Conservation (phyloP, 2,888 invertebrate genomes). For the Chrysodeixis includens region DNA sequence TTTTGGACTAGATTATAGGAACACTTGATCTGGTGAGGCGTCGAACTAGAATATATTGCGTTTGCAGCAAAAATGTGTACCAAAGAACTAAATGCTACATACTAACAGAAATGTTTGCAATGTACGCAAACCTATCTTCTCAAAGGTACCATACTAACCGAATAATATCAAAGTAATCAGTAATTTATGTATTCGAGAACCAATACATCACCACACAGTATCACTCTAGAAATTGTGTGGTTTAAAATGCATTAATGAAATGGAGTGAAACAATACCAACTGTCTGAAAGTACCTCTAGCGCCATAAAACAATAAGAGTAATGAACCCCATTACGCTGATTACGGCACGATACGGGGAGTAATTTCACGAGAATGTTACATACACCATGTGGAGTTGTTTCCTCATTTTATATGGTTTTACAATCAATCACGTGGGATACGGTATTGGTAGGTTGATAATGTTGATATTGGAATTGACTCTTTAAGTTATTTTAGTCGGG, state of each 20-base stretch:
- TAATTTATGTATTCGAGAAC: no score
- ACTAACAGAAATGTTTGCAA: no score
- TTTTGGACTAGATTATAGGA: neutral
- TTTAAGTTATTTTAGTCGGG: no score
- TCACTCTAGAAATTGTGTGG: constrained; percentile 31
- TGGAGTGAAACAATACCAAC: constrained; percentile 24
- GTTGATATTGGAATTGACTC: no score
- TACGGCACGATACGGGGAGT: constrained; percentile 32
- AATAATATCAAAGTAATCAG: no score
- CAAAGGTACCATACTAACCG: no score
- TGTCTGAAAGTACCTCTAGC: constrained; percentile 34
- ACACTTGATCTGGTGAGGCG: neutral
- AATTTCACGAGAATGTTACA: constrained; percentile 34
- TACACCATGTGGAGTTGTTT: neutral
- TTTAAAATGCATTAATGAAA: constrained; percentile 36
- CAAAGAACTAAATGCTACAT: no score
- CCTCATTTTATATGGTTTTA: neutral
- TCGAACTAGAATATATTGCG: neutral
- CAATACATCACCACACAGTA: constrained; percentile 6
- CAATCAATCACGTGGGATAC: neutral
- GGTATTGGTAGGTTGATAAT: neutral
- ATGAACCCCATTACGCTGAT: constrained; percentile 51
- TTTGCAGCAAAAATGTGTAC: no score
- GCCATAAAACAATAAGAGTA: constrained; percentile 47
- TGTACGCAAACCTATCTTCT: no score